Conservation (phyloP, 2,888 invertebrate species). For the Abrostola tripartita region DNA sequence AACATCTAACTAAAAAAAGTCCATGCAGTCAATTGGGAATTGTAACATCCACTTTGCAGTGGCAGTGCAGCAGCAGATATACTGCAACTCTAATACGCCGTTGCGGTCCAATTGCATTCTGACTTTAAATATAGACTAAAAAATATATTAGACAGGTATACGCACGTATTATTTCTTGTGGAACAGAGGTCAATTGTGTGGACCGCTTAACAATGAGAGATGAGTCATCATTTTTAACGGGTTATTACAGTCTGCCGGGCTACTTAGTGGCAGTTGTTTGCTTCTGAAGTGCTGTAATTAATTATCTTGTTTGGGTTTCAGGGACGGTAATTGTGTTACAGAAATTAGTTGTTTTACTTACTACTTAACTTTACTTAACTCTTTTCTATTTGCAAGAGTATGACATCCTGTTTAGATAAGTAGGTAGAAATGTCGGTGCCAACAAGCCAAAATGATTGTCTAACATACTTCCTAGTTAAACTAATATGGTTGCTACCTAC, state of each 20-base stretch:
- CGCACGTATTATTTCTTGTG: neutral
- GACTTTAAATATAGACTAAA: neutral
- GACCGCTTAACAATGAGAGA: neutral
- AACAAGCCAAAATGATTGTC: no score
- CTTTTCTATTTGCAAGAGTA: no score
- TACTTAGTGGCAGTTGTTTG: neutral
- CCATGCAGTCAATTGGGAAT: no score
- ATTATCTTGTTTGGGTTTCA: neutral
- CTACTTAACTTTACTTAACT: no score
- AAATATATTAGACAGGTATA: neutral
- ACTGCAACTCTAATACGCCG: no score
- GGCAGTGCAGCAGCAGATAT: no score
- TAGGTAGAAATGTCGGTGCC: no score
- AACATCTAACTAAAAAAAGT: no score
- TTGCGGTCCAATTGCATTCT: neutral
- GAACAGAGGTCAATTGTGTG: conserved; percentile 2
- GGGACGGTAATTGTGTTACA: neutral
- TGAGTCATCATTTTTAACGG: neutral
- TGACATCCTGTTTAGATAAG: no score
- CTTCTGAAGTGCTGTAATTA: neutral
- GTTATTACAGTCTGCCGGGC: neutral
- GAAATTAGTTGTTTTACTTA: neutral
- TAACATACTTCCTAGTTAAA: no score
- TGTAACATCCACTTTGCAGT: no score
- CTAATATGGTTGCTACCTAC: no score